phyloP scores from a whole-genome alignment of 1,140 invertebrate genomes.

The Pseudomyrmex pallidus region DNA sequence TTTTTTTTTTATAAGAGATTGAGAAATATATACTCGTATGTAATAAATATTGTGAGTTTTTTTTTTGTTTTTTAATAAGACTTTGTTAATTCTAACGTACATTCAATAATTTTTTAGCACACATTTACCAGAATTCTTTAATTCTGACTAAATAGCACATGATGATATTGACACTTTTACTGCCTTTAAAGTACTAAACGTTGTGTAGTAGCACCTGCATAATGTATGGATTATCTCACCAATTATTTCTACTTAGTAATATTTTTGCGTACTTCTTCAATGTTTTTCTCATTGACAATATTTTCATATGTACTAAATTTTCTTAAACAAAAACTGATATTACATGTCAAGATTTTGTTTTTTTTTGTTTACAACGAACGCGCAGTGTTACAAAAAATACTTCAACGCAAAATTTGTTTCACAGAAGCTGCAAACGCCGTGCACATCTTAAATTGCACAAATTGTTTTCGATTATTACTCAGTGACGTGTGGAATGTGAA shows the following conservation, averaged over 20 bases:
- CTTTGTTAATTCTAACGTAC: conserved; percentile 65
- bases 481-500: conserved; percentile 41
- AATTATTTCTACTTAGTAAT: conserved; percentile 61
- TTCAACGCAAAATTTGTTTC: not conserved
- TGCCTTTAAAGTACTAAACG: conserved; percentile 65
- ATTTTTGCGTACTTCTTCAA: conserved; percentile 58
- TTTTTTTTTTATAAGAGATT: conserved; percentile 11
- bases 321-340: conserved; percentile 24
- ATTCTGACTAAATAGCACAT: conserved; percentile 63
- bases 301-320: conserved; percentile 56
- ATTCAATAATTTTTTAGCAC: conserved; percentile 63
- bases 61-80: conserved; percentile 62
- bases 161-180: conserved; percentile 60
- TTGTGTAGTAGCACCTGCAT: conserved; percentile 64
- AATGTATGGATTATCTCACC: conserved; percentile 58
- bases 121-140: conserved; percentile 63
- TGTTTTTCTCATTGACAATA: conserved; percentile 58
- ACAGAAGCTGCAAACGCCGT: conserved; percentile 13
- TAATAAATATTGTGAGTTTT: conserved; percentile 53
- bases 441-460: not conserved
- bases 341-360: conserved; percentile 19
- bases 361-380: not conserved
- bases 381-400: conserved; percentile 7
- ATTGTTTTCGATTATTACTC: conserved; percentile 18
- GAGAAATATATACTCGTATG: conserved; percentile 28